Conservation (phyloP, 1,140 invertebrate genomes). For the Drosophila albomicans region DNA sequence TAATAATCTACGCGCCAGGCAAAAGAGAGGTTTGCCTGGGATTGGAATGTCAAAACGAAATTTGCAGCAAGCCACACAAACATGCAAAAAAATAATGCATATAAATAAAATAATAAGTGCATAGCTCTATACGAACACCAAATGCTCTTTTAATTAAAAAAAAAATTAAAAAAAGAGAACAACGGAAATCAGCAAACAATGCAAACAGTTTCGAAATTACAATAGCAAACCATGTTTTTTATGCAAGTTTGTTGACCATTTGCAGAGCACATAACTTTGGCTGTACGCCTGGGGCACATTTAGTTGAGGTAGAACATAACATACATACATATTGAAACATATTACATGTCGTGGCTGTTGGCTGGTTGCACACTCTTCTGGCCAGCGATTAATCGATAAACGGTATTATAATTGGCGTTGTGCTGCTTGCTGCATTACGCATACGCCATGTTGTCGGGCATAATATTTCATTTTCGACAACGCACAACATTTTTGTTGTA, state of each 20-base stretch:
- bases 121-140: conserved; percentile 8
- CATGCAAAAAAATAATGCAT: conserved; percentile 42
- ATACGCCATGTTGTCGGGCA: conserved; percentile 56
- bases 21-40: conserved; percentile 33
- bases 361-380: conserved; percentile 1
- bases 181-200: background rate
- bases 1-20: conserved; percentile 76
- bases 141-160: conserved; percentile 16
- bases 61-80: conserved; percentile 65
- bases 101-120: conserved; percentile 13
- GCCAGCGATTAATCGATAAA: conserved; percentile 73
- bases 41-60: conserved; percentile 73
- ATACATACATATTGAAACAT: conserved; percentile 64
- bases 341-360: conserved; percentile 41
- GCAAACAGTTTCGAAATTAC: background rate
- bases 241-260: background rate
- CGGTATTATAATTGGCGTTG: conserved; percentile 76
- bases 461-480: conserved; percentile 62
- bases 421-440: conserved; percentile 26
- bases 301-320: conserved; percentile 12
- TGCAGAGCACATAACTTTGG: background rate
- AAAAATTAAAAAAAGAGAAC: background rate
- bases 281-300: conserved; percentile 33
- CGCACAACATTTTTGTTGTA: conserved; percentile 52
- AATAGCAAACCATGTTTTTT: background rate